These are phyloP conservation scores for Troides aeacus DNA, from an alignment of 2,888 invertebrate species.

Conservation along the genomic window DNA sequence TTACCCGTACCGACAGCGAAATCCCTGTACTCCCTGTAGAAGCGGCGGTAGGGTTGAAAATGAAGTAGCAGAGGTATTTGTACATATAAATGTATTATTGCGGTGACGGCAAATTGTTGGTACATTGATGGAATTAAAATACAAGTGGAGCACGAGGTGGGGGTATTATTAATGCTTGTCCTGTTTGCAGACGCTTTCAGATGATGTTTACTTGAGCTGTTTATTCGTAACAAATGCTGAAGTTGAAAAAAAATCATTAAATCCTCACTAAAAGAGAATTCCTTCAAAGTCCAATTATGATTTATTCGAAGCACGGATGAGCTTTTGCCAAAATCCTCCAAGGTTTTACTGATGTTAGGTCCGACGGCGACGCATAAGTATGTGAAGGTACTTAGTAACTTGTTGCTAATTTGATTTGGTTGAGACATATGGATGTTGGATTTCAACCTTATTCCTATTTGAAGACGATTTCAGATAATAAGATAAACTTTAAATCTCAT, in stretches of 20 bases:
- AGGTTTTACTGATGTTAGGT: no score
- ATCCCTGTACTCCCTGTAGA: background rate
- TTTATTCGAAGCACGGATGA: no score
- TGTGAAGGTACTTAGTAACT: no score
- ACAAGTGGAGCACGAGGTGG: conserved; percentile 11
- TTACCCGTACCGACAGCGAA: background rate
- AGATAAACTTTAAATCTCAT: no score
- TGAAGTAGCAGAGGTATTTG: background rate
- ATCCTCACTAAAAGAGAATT: no score
- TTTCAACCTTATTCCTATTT: no score
- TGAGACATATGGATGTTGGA: no score
- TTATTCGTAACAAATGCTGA: conserved; percentile 15
- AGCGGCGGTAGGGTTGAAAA: background rate
- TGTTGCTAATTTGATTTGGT: no score
- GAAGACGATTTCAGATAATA: no score
- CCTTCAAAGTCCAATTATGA: no score
- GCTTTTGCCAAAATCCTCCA: no score
- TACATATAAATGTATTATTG: background rate
- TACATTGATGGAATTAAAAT: conserved; percentile 34
- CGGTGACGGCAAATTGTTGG: conserved; percentile 24
- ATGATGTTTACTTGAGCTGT: conserved; percentile 3
- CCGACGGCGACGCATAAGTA: no score
- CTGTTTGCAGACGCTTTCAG: conserved; percentile 20
- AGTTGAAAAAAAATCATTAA: background rate
- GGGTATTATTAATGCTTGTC: conserved; percentile 13